Percentiles rank a stretch among this genome's conserved stretches.
Evolutionary conservation across 2,113 vertebrate species (phyloP).

Genomic region (Sigmodon hispidus): DNA sequence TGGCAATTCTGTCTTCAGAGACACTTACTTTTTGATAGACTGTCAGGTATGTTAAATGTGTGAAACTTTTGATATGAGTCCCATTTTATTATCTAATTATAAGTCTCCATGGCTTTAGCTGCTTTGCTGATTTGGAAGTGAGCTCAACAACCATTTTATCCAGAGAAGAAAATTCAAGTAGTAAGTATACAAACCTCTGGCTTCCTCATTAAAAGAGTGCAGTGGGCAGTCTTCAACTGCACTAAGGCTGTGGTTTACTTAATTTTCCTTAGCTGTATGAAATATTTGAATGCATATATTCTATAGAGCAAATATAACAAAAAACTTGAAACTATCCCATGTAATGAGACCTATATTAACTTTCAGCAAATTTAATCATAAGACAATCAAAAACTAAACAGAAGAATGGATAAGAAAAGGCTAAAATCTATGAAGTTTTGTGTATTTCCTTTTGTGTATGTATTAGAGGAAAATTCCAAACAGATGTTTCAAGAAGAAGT

Average conservation of each 20-base stretch:
- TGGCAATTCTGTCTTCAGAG: conserved; percentile 28
- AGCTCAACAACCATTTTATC: background rate
- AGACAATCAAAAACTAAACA: background rate
- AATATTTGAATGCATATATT: background rate
- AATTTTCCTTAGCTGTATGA: background rate
- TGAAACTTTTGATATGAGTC: background rate
- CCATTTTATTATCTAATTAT: conserved; percentile 57
- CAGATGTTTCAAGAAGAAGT: background rate
- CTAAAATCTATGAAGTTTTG: background rate
- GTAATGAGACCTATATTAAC: background rate
- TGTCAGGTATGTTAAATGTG: conserved; percentile 12
- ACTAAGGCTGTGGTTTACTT: background rate
- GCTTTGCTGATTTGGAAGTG: background rate
- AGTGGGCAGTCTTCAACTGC: background rate
- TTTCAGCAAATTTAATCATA: background rate
- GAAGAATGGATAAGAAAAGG: background rate
- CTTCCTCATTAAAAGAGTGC: background rate
- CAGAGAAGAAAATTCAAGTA: background rate
- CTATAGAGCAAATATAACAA: background rate
- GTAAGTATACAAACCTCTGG: background rate
- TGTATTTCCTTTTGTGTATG: background rate
- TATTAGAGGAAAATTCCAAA: background rate
- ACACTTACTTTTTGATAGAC: conserved; percentile 54
- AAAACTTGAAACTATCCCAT: conserved; percentile 17
- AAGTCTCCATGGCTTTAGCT: background rate